Evolutionary conservation across 64 coral and sea anemone species (phyloP).

Genomic region (Pocillopora verrucosa): DNA sequence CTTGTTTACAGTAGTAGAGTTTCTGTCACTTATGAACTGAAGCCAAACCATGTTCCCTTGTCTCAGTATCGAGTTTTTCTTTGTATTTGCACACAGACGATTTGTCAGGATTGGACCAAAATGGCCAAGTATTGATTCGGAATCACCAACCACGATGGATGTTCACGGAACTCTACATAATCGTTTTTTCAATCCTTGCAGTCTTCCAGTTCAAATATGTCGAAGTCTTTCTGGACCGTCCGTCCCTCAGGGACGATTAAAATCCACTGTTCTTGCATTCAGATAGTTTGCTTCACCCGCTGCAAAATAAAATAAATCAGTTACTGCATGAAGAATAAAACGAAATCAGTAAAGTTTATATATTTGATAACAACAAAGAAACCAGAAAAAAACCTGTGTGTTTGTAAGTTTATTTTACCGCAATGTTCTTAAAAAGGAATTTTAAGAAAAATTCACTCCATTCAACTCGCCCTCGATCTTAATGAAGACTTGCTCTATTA

Average conservation of each 20-base stretch:
- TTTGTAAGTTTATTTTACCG: no score
- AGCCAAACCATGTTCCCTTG: not conserved
- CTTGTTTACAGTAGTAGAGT: not conserved
- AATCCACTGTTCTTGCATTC: not conserved
- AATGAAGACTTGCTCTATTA: no score
- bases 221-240: not conserved
- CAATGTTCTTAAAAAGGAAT: no score
- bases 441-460: no score
- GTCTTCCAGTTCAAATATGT: not conserved
- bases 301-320: no score
- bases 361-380: no score
- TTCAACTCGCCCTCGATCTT: no score
- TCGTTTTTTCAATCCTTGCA: slow-evolving; percentile 7
- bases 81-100: not conserved
- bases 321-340: no score
- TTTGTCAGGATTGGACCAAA: no score
- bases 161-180: slow-evolving; percentile 4
- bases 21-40: not conserved
- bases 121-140: not conserved
- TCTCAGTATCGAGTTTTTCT: not conserved
- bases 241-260: slow-evolving; percentile 13
- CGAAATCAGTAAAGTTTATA: no score
- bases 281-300: no score
- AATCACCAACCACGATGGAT: not conserved
- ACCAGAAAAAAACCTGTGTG: no score